Base-by-base conservation (phyloP, 1,140 invertebrate species). In the Rhopalosiphum maidis region DNA sequence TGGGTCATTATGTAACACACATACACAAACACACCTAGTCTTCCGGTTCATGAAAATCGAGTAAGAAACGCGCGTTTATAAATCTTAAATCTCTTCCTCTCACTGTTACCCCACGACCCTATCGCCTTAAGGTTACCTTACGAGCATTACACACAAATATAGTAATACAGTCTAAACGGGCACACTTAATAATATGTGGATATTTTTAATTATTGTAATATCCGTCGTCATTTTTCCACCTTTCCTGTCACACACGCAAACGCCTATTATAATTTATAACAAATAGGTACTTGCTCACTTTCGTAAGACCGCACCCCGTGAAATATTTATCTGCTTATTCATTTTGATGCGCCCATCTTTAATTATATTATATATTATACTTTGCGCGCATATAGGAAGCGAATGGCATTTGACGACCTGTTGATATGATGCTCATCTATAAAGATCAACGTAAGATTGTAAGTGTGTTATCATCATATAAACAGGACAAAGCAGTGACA, bases 11-110 rank as follows among this genome's bases (percentile, higher is more conserved):
- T n/a, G 55, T 41, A 90, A 90, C 2, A 30, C 8, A 30, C 22
- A 90, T 18, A 43, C 35, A 55, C 88, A 41, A 22, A 68, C 60
- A 68, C 60, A 77, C 60, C 15, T 23, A 77, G 89, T 90, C 89
- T 90, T 90, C 89, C 89, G 89, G 89, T 90, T 21, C 35, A 23
- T 41, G 41, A 90, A 88, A 60, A 90, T 90, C 37, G 37, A 90
- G 21, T 90, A 43, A 25, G 25, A 51, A 41, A 60, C 46, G 51
- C 37, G 37, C 22, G 3, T 90, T 68, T 90, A 90, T 43, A 18
- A 41, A 25, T 41, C 30, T 60, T 90, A 60, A 43, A 90, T 43
- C 35, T 60, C 88, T 60, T 23, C 25, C 37, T 55, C 51, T 90
- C 54, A 60, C 88, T 90, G 1, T 23, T 51, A 55, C 46, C 48